Evolutionary conservation across 53 echinoderm and acorn worm species (phyloP).

Genomic region (Arbacia lixula): DNA sequence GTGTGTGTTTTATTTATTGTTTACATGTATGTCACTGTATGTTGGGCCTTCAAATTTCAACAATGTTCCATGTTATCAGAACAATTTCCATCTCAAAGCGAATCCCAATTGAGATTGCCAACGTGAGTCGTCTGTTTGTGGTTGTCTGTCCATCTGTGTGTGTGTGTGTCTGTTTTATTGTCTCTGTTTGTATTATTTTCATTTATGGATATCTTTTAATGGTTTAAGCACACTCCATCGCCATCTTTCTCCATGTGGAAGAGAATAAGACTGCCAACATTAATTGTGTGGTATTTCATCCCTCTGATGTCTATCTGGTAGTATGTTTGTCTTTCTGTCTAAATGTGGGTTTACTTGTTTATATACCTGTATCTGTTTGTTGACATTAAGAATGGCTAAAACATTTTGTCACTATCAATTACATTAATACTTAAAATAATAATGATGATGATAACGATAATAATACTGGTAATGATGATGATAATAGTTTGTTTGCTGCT

Average conservation of each 20-base stretch:
- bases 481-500: too few species aligned
- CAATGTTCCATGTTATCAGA: too few species aligned
- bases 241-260: slow-evolving; percentile 80
- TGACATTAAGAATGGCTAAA: too few species aligned
- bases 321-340: background rate
- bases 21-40: background rate
- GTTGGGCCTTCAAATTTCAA: background rate
- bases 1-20: background rate
- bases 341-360: too few species aligned
- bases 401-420: too few species aligned
- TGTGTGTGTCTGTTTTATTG: too few species aligned
- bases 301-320: background rate
- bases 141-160: slow-evolving; percentile 26
- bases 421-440: too few species aligned
- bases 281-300: slow-evolving; percentile 37
- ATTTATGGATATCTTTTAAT: background rate
- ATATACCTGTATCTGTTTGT: background rate
- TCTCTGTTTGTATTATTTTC: background rate
- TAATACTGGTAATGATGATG: too few species aligned
- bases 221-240: slow-evolving; percentile 69
- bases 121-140: slow-evolving; percentile 78
- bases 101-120: slow-evolving; percentile 96
- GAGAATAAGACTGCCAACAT: slow-evolving; percentile 91
- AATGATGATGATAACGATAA: too few species aligned
- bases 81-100: slow-evolving; percentile 83